Evolutionary conservation across 2,113 vertebrate genomes (phyloP), one percentile per base, ranked within the genome.

Genomic region (Dromaius novaehollandiae): DNA sequence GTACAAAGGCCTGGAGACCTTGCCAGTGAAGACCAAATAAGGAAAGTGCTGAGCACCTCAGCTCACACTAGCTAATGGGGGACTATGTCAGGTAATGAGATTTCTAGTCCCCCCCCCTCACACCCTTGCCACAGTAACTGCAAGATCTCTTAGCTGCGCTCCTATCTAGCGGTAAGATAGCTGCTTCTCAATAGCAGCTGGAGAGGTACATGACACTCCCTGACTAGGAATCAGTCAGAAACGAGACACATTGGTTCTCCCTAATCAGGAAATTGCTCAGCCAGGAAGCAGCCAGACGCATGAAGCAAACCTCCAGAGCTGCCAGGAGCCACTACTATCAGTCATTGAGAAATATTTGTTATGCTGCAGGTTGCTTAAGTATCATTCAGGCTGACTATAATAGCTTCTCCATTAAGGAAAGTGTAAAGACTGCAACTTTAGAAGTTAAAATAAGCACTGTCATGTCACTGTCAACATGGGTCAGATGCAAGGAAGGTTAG

Each of bases 141-240:
- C 74, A 63, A 60, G 61, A 71, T 20, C 18, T 20, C 15, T 46
- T 40, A 66, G 89, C 53, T 19, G 64, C 76, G 56, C 73, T 77
- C 86, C 91, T 86, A 48, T 48, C 58, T 76, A 44, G 34, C 82
- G 70, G 19, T 3, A 38, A 86, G 82, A 86, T 18, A 88, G 71
- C 71, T 64, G 75, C 26, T 82, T 48, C 24, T 28, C 89, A 2
- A 28, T 63, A 51, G 53, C 86, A 61, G 76, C 42, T 81, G 4
- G 42, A 28, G 1, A 65, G 55, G 50, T 46, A 36, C 40, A 70
- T 66, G 78, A 48, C 30, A n/a, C 55, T 94, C 28, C 38, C 56
- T 42, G 30, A 10, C 8, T 36, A 60, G 51, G 46, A 61, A 38
- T 61, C n/a, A 32, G 5, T 20, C 56, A 48, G 51, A 74, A 83